phyloP scores from a whole-genome alignment of 2,888 invertebrate species.

The Pammene fasciana region DNA sequence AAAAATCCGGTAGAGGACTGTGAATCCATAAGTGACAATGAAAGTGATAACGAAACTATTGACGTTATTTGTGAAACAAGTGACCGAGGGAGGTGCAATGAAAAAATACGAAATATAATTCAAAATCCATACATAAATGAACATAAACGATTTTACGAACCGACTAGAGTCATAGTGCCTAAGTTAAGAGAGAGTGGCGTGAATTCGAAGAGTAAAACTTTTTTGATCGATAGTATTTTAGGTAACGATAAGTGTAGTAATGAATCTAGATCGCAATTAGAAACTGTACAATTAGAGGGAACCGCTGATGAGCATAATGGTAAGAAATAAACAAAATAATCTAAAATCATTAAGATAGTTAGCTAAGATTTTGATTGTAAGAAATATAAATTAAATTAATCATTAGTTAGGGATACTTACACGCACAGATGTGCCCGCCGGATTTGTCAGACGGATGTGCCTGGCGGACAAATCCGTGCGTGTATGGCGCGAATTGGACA shows the following conservation, averaged over 20 bases:
- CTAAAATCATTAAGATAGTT: neutral
- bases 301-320: slow-evolving; percentile 76
- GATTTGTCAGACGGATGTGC: too few species aligned
- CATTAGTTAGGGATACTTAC: too few species aligned
- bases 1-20: slow-evolving; percentile 53
- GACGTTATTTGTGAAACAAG: slow-evolving; percentile 78
- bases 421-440: too few species aligned
- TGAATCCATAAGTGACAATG: slow-evolving; percentile 69
- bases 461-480: too few species aligned
- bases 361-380: too few species aligned
- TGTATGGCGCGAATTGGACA: too few species aligned
- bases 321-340: slow-evolving; percentile 49
- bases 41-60: slow-evolving; percentile 79
- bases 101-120: slow-evolving; percentile 51
- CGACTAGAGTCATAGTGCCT: slow-evolving; percentile 58
- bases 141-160: slow-evolving; percentile 63
- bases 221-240: slow-evolving; percentile 83
- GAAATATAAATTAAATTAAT: too few species aligned
- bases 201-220: slow-evolving; percentile 71
- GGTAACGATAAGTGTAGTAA: slow-evolving; percentile 67
- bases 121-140: slow-evolving; percentile 52
- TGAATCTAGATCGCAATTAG: slow-evolving; percentile 52
- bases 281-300: slow-evolving; percentile 64
- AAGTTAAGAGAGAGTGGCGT: slow-evolving; percentile 44
- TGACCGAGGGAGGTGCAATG: slow-evolving; percentile 55